Percentiles rank a stretch among this genome's conserved stretches.
Conservation (phyloP, 2,113 vertebrate species). For the Tamias sibiricus region DNA sequence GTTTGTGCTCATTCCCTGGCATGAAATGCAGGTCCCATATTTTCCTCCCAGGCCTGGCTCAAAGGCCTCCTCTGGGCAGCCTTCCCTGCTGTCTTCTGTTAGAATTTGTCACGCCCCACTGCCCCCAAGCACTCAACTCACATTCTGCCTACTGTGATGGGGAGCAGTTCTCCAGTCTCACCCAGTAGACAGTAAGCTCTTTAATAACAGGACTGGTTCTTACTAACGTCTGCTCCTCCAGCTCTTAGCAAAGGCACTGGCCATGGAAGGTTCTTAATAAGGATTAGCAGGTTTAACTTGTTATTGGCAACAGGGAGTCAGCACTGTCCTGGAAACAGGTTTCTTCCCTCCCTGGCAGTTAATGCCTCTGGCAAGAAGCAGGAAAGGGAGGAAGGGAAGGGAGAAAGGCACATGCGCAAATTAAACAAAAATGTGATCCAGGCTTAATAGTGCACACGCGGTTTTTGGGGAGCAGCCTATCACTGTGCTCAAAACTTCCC, state of each 20-base stretch:
- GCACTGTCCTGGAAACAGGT: constrained; percentile 17
- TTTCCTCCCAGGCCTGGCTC: neutral
- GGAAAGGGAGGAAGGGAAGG: no score
- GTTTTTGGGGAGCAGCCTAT: constrained; percentile 31
- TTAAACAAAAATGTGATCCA: neutral
- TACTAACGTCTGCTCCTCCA: neutral
- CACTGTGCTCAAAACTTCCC: constrained; percentile 42
- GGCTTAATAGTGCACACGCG: constrained; percentile 1
- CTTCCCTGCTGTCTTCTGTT: neutral
- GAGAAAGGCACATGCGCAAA: neutral
- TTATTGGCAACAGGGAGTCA: neutral
- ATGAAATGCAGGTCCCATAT: neutral
- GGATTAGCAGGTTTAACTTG: constrained; percentile 56
- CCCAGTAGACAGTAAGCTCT: neutral
- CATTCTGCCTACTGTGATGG: neutral
- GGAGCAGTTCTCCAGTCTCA: neutral
- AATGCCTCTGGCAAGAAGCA: neutral
- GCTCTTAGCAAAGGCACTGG: neutral
- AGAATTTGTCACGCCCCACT: neutral
- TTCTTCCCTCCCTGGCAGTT: neutral
- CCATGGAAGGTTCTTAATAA: neutral
- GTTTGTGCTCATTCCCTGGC: neutral
- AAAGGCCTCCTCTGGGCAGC: neutral
- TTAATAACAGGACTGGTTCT: neutral
- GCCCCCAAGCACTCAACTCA: neutral